A percentile compares a stretch with the other conserved stretches of the same genome.
Evolutionary conservation across 2,113 vertebrate genomes (phyloP).

Genomic region (Hypocryptadius cinnamomeus): DNA sequence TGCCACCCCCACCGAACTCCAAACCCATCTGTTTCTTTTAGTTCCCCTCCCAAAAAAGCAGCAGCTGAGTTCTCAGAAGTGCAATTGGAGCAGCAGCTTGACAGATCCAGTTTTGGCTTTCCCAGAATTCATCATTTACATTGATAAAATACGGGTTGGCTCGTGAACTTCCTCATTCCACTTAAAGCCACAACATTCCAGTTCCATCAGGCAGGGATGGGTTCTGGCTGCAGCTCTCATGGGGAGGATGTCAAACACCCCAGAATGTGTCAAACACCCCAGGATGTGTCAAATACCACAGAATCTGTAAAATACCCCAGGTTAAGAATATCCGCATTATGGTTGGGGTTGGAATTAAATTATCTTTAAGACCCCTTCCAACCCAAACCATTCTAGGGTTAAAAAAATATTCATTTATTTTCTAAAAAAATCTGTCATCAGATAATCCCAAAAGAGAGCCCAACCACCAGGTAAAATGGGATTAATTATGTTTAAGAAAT

Average conservation of each 20-base stretch:
- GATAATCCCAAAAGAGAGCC: neutral
- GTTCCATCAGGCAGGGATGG: neutral
- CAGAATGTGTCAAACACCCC: neutral
- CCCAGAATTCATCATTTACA: neutral
- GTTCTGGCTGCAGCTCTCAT: neutral
- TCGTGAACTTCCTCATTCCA: neutral
- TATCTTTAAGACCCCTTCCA: neutral
- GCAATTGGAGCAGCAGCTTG: neutral
- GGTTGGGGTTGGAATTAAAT: neutral
- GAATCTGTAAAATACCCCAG: neutral
- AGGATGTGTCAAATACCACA: neutral
- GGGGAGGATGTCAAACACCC: neutral
- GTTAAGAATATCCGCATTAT: neutral
- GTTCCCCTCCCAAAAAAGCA: neutral
- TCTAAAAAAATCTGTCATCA: neutral
- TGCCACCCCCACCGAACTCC: neutral
- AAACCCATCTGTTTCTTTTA: conserved; percentile 31
- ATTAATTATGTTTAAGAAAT: neutral
- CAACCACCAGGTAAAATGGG: neutral
- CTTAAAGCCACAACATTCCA: neutral
- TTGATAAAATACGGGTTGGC: neutral
- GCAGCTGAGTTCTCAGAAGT: conserved; percentile 18
- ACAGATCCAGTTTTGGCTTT: neutral
- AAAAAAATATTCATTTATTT: neutral
- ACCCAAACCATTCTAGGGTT: neutral